These are phyloP conservation scores for Lutraria lutraria DNA, from an alignment of 2,888 invertebrate genomes.

Conservation along the genomic window DNA sequence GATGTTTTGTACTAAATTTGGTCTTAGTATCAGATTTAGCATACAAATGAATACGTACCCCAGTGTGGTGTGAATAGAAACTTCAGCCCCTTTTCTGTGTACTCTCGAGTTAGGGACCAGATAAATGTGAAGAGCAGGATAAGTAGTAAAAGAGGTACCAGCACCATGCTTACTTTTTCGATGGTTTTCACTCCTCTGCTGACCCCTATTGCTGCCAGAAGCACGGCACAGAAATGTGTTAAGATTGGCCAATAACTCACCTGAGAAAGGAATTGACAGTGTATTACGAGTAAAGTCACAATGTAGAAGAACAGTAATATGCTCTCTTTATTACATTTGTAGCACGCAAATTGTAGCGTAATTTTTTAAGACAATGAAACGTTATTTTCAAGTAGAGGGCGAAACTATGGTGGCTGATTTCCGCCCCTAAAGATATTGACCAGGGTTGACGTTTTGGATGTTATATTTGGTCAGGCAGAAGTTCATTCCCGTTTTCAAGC, in stretches of 20 bases:
- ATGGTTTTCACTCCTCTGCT: slow-evolving; percentile 83
- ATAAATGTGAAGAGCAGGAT: slow-evolving; percentile 82
- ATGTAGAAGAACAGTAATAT: background rate
- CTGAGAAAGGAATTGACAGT: slow-evolving; percentile 57
- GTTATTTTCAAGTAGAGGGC: too few relatives aligned
- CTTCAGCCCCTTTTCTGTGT: slow-evolving; percentile 78
- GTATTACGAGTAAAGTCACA: too few relatives aligned
- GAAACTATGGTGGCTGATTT: too few relatives aligned
- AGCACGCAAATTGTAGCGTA: too few relatives aligned
- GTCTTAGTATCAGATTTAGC: too few relatives aligned
- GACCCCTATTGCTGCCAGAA: slow-evolving; percentile 78
- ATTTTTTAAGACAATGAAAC: too few relatives aligned
- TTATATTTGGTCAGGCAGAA: too few relatives aligned
- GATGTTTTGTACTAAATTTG: too few relatives aligned
- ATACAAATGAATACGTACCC: slow-evolving; percentile 70
- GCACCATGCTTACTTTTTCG: slow-evolving; percentile 83
- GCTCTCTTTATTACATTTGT: background rate
- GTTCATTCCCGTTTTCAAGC: too few relatives aligned
- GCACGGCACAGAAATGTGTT: slow-evolving; percentile 77
- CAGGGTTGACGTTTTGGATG: too few relatives aligned
- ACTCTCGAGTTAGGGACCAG: slow-evolving; percentile 81
- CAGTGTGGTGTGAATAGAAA: slow-evolving; percentile 84
- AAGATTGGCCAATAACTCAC: slow-evolving; percentile 82
- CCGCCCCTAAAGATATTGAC: too few relatives aligned
- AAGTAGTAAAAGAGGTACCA: slow-evolving; percentile 80